A percentile compares a stretch with the other conserved stretches of the same genome.
phyloP scores from a whole-genome alignment of 2,797 vertebrate species.

The Ispidina lecontei region DNA sequence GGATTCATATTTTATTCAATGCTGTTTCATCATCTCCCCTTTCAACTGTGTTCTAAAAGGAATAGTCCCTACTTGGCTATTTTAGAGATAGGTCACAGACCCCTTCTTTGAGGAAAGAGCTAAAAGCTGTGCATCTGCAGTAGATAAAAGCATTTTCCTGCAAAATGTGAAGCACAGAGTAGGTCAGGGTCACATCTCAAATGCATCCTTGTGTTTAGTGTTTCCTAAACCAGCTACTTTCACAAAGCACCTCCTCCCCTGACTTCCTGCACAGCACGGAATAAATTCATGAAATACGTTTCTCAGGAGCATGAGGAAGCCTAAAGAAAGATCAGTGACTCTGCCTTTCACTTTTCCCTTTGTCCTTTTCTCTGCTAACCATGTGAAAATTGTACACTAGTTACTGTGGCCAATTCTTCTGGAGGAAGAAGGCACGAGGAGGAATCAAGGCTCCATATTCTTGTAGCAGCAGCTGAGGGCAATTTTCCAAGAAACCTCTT shows the following conservation, averaged over 20 bases:
- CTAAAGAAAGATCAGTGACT: neutral
- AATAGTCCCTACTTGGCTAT: slow-evolving; percentile 3
- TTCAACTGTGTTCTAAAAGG: slow-evolving; percentile 20
- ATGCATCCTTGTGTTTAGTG: neutral
- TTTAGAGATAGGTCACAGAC: slow-evolving; percentile 21
- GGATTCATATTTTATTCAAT: slow-evolving; percentile 4
- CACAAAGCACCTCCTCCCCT: neutral
- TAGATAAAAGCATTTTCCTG: slow-evolving; percentile 38
- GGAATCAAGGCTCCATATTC: neutral
- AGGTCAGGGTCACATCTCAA: slow-evolving; percentile 35
- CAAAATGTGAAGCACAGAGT: neutral
- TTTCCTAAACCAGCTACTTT: slow-evolving; percentile 31
- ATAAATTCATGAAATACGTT: neutral
- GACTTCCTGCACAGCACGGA: neutral
- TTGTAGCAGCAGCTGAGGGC: neutral
- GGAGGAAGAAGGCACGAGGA: neutral
- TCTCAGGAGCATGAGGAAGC: neutral
- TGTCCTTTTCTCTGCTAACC: neutral
- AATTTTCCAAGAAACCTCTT: neutral
- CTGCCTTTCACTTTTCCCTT: neutral
- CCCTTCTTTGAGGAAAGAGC: slow-evolving; percentile 11
- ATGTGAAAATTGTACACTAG: neutral
- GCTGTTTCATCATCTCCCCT: slow-evolving; percentile 15
- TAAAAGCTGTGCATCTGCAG: slow-evolving; percentile 15
- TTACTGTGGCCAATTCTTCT: neutral